These are phyloP conservation scores for Porphyrio hochstetteri DNA, from an alignment of 2,113 vertebrate species.

Conservation along the genomic window DNA sequence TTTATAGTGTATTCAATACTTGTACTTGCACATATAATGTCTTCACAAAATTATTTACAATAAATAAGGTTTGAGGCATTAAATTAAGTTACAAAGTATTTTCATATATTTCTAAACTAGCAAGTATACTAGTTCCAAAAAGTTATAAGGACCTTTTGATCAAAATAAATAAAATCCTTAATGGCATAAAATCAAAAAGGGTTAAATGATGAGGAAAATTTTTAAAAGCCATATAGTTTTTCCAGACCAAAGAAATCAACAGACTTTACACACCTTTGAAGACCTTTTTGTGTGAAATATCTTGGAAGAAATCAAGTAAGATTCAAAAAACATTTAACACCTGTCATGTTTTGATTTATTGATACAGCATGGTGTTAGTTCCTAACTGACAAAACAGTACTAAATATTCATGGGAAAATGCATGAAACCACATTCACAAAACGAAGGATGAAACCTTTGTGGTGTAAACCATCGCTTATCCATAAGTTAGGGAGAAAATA, in stretches of 20 bases:
- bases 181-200: neutral
- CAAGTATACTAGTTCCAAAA: neutral
- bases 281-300: neutral
- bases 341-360: conserved; percentile 71
- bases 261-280: neutral
- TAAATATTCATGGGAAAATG: conserved; percentile 68
- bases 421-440: conserved; percentile 70
- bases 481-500: conserved; percentile 16
- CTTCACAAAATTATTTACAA: neutral
- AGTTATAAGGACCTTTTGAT: neutral
- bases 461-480: conserved; percentile 33
- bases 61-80: neutral
- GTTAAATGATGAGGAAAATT: neutral
- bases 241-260: neutral
- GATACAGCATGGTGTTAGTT: conserved; percentile 32
- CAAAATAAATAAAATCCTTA: neutral
- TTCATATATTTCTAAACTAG: neutral
- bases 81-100: neutral
- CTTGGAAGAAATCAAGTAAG: conserved; percentile 1
- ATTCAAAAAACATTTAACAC: conserved; percentile 36
- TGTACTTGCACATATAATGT: neutral
- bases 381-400: conserved; percentile 69
- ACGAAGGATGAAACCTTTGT: conserved; percentile 30
- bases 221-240: neutral
- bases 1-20: neutral